Evolutionary conservation across 2,113 vertebrate species (phyloP).

Genomic region (Sturnus vulgaris): DNA sequence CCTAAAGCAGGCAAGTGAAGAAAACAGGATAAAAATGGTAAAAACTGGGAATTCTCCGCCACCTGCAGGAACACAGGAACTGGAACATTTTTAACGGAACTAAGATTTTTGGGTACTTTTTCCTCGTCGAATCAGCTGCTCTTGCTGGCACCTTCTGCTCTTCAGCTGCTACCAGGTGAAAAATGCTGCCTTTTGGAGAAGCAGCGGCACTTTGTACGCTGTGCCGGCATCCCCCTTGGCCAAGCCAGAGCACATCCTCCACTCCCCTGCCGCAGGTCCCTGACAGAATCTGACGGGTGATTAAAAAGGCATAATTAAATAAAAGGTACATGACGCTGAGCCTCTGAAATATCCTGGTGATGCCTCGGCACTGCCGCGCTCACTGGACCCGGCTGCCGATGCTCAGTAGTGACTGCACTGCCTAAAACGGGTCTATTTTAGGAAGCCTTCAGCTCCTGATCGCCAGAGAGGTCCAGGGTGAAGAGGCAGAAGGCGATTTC

Average conservation of each 20-base stretch:
- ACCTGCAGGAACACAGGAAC: background rate
- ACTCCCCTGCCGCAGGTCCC: background rate
- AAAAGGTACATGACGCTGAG: rapidly evolving
- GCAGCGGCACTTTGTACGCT: rapidly evolving
- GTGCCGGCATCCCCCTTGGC: background rate
- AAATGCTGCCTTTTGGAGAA: background rate
- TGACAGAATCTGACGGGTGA: rapidly evolving
- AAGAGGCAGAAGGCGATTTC: slow-evolving; percentile 72
- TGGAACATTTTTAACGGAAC: background rate
- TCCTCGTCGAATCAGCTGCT: background rate
- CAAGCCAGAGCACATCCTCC: background rate
- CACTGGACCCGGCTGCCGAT: rapidly evolving
- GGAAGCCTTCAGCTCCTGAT: background rate
- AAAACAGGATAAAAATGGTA: background rate
- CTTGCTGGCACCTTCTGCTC: background rate
- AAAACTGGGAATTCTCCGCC: background rate
- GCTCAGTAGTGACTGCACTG: rapidly evolving
- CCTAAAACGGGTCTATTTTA: rapidly evolving
- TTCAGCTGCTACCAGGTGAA: background rate
- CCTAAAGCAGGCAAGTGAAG: background rate
- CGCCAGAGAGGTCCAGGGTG: background rate
- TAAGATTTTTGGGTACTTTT: rapidly evolving
- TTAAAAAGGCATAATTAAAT: background rate
- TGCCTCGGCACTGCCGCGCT: rapidly evolving
- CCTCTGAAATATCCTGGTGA: rapidly evolving